A percentile compares a stretch with the other conserved stretches of the same genome.
phyloP scores from a whole-genome alignment of 2,797 vertebrate species.

The Philypnodon macrostomus region DNA sequence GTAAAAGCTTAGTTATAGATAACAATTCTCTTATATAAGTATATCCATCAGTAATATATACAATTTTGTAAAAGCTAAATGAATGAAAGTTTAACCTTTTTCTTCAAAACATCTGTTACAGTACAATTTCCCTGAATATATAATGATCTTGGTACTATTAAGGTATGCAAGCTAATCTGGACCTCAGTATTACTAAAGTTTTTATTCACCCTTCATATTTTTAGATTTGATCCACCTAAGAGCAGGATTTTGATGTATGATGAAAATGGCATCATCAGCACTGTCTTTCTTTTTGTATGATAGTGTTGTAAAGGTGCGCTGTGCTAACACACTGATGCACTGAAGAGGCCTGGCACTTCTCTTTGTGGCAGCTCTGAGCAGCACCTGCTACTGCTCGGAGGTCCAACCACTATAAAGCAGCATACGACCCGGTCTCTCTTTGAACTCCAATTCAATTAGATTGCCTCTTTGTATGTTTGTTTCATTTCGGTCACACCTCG shows the following conservation, averaged over 20 bases:
- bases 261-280: slow-evolving; percentile 58
- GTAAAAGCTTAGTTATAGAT: too few relatives aligned
- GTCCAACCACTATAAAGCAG: slow-evolving; percentile 65
- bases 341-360: slow-evolving; percentile 53
- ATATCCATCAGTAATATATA: too few relatives aligned
- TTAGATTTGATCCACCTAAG: slow-evolving; percentile 68
- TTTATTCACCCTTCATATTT: too few relatives aligned
- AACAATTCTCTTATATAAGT: too few relatives aligned
- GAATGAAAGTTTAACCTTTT: too few relatives aligned
- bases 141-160: too few relatives aligned
- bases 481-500: slow-evolving; percentile 77
- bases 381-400: slow-evolving; percentile 72
- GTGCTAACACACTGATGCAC: slow-evolving; percentile 44
- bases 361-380: slow-evolving; percentile 53
- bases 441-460: slow-evolving; percentile 79
- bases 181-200: too few relatives aligned
- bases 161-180: too few relatives aligned
- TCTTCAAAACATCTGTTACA: too few relatives aligned
- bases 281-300: slow-evolving; percentile 60
- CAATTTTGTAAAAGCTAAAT: too few relatives aligned
- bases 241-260: slow-evolving; percentile 70
- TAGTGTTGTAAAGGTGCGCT: slow-evolving; percentile 53
- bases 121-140: too few relatives aligned
- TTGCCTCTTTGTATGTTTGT: slow-evolving; percentile 74
- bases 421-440: slow-evolving; percentile 59